These are phyloP conservation scores for Taenaris catops DNA, from an alignment of 2,888 invertebrate species.

Conservation along the genomic window DNA sequence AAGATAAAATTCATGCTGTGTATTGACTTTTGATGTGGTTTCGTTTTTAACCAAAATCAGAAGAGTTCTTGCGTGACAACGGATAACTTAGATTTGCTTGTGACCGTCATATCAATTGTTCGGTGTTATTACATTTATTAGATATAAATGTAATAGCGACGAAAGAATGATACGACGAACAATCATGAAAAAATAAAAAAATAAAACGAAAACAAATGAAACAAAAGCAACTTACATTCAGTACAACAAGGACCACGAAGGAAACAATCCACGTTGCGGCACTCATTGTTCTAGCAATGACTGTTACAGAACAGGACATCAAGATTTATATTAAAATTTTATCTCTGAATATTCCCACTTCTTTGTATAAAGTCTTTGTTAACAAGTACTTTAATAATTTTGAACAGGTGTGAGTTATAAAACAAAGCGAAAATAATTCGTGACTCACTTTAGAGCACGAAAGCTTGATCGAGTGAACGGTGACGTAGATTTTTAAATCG, in stretches of 20 bases:
- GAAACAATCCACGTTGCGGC: conserved; percentile 28
- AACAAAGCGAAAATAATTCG: conserved; percentile 23
- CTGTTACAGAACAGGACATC: conserved; percentile 18
- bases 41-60: too few relatives aligned
- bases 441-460: conserved; percentile 21
- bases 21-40: too few relatives aligned
- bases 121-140: too few relatives aligned
- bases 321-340: conserved; percentile 25
- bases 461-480: conserved; percentile 4
- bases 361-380: conserved; percentile 23
- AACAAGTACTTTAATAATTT: conserved; percentile 18
- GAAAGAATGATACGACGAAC: too few relatives aligned
- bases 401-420: conserved; percentile 26
- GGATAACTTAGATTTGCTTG: too few relatives aligned
- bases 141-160: too few relatives aligned
- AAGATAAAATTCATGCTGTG: too few relatives aligned
- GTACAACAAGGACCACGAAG: conserved; percentile 27
- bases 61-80: too few relatives aligned
- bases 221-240: conserved; percentile 29
- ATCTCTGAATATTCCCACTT: conserved; percentile 19
- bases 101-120: too few relatives aligned
- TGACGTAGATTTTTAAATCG: conserved; percentile 2
- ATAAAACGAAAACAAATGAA: neutral
- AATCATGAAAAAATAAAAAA: too few relatives aligned
- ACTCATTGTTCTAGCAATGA: conserved; percentile 25